phyloP scores from a whole-genome alignment of 2,797 vertebrate species.

The Babyrousa celebensis region DNA sequence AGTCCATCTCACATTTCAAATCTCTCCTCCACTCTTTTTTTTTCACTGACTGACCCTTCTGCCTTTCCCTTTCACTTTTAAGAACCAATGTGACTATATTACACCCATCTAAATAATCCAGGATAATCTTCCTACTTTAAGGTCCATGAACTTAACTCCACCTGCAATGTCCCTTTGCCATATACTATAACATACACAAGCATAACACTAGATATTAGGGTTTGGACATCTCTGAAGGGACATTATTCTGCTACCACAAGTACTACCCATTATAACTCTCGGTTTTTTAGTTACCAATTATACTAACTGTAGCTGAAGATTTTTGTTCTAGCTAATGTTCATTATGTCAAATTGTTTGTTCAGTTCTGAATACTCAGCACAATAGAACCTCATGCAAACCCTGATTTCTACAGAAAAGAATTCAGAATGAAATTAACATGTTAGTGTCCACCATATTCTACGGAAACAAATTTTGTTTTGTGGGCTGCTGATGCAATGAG shows the following conservation, averaged over 20 bases:
- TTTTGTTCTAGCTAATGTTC: not conserved
- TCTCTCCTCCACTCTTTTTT: not conserved
- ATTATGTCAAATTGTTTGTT: not conserved
- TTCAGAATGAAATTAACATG: conserved; percentile 47
- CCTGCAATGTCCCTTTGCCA: not conserved
- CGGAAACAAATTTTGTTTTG: conserved; percentile 39
- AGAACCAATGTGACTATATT: not conserved
- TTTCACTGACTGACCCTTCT: not conserved
- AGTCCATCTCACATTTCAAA: not conserved
- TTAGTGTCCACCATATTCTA: not conserved
- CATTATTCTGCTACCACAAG: not conserved
- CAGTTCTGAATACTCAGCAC: conserved; percentile 24
- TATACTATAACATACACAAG: not conserved
- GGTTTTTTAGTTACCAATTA: not conserved
- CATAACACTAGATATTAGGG: not conserved
- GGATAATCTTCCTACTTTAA: not conserved
- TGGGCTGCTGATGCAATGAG: not conserved
- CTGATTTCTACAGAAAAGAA: not conserved
- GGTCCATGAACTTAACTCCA: not conserved
- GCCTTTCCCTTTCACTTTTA: not conserved
- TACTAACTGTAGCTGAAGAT: not conserved
- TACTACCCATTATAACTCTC: not conserved
- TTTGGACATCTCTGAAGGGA: not conserved
- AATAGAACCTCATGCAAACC: conserved; percentile 12
- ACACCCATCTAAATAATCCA: not conserved